Base-by-base conservation (phyloP, 2,797 vertebrate species). In the Enteromius unitaeniatus region DNA sequence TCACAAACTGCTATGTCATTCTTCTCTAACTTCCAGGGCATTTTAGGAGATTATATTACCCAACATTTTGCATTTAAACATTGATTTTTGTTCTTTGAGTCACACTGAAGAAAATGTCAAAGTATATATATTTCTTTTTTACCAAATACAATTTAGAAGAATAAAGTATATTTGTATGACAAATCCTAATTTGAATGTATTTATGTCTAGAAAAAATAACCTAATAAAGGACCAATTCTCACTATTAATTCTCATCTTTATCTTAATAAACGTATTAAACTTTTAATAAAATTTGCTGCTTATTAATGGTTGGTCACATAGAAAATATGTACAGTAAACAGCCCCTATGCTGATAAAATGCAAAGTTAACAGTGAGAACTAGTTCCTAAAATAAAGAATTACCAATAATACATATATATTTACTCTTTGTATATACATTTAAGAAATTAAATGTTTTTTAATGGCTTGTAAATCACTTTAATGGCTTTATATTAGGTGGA, bases 51-150 rank as follows among this genome's bases (percentile, higher is more conserved):
- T 72, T 47, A 40, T 53, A 17, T 60, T 74, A 34, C 77, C 68
- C 79, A 88, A 70, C 78, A 28, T 82, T 86, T 84, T 82, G 40
- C 23, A 40, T 70, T 88, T 11, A 67, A 79, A 42, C 62, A 28
- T n/a, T 14, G 6, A 26, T 58, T 8, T 7, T 10, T 21, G 11
- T 47, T 42, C 47, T 78, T 31, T 67, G 21, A 53, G 26, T 51
- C 62, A 47, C 60, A 23, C 45, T n/a, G 17, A 53, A 37, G 45
- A 51, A 79, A 55, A 84, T 40, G 70, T 70, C 76, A 74, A 62
- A 75, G 26, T 73, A 70, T 7, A 78, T 72, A 9, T 10, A 73
- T 67, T 47, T 14, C 3, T 45, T 45, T 45, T 62, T 40, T 3
- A 51, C 55, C 40, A 40, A 13, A 26, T 74, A 72, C 14, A 6